phyloP scores from a whole-genome alignment of 92 coral and sea anemone genomes.

The Palythoa heliodiscus region DNA sequence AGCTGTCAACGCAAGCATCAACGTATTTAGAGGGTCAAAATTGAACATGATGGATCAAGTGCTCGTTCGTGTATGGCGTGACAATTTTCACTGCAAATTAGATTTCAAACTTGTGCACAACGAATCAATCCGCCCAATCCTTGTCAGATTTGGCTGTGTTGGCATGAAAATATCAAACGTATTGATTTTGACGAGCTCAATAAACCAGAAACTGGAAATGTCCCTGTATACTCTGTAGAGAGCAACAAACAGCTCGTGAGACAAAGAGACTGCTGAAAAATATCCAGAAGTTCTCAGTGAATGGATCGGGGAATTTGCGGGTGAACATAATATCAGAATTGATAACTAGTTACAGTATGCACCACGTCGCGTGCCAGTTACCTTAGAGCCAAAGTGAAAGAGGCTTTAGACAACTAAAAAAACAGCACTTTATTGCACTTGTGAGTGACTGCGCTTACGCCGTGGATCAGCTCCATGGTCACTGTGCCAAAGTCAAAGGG shows the following conservation, averaged over 20 bases:
- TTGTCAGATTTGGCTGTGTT: neutral
- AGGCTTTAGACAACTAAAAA: neutral
- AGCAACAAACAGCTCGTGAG: too few species aligned
- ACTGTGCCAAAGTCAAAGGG: neutral
- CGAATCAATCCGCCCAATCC: neutral
- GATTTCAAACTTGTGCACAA: neutral
- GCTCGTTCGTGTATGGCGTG: too few species aligned
- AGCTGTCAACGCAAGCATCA: too few species aligned
- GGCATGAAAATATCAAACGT: too few species aligned
- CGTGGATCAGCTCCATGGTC: neutral
- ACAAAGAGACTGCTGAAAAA: slow-evolving; percentile 1
- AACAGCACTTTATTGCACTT: neutral
- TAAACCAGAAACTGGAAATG: too few species aligned
- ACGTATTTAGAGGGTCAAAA: neutral
- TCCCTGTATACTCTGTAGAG: neutral
- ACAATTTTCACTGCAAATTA: neutral
- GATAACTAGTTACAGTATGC: neutral
- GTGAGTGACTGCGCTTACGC: neutral
- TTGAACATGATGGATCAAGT: slow-evolving; percentile 4
- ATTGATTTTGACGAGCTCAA: neutral
- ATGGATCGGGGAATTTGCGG: slow-evolving; percentile 33
- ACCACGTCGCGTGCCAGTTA: neutral
- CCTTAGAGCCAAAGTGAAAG: neutral
- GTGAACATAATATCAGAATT: slow-evolving; percentile 20
- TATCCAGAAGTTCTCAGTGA: slow-evolving; percentile 42